These are phyloP conservation scores for Vidua chalybeata DNA, from an alignment of 2,113 vertebrate genomes.

Conservation along the genomic window DNA sequence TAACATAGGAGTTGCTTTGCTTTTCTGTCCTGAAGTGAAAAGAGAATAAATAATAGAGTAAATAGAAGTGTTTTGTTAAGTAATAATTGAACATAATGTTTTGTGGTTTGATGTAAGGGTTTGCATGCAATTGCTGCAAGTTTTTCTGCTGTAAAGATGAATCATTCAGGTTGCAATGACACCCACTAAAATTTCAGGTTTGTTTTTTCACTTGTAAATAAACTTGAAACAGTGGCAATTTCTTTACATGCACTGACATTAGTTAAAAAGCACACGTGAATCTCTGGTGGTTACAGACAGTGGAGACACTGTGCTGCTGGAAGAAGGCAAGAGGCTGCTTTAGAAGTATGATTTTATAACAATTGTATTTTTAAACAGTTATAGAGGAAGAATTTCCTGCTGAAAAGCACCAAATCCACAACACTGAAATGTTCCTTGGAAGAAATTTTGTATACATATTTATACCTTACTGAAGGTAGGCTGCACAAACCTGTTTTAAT, in stretches of 20 bases:
- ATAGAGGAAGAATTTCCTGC: background rate
- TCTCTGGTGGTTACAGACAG: background rate
- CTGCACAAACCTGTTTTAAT: background rate
- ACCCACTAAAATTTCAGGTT: background rate
- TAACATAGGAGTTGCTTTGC: background rate
- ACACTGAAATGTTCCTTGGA: background rate
- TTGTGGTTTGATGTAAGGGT: background rate
- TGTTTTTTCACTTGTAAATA: background rate
- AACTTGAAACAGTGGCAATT: background rate
- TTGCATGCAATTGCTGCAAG: background rate
- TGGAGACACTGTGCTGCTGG: background rate
- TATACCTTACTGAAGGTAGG: background rate
- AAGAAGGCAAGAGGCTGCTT: background rate
- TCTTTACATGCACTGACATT: background rate
- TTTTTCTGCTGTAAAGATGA: background rate
- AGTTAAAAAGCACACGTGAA: background rate
- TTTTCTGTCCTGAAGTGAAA: background rate
- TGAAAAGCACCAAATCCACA: background rate
- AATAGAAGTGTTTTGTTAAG: background rate
- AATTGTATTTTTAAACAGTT: background rate
- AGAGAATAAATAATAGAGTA: background rate
- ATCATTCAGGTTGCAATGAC: background rate
- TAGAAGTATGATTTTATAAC: background rate
- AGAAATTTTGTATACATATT: background rate
- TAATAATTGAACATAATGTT: background rate